A percentile compares a stretch with the other conserved stretches of the same genome.
Conservation (phyloP, 2,888 invertebrate genomes). For the Malthinus flaveolus region DNA sequence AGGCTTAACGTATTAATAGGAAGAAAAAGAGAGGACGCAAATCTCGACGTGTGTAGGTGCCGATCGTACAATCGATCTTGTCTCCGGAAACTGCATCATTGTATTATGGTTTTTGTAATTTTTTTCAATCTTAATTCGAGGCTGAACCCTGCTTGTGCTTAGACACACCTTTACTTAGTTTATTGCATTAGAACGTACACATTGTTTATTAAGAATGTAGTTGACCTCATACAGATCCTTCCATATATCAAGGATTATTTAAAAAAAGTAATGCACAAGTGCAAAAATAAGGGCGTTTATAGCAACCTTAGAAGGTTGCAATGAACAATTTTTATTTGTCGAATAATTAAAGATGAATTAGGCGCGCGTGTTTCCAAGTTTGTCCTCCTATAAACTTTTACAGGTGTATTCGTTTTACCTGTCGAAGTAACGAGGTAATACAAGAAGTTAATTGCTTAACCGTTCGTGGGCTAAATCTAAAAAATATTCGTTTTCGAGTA, state of each 20-base stretch:
- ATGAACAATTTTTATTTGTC: background rate
- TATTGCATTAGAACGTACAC: slow-evolving; percentile 28
- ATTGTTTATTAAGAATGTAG: slow-evolving; percentile 30
- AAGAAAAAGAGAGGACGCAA: background rate
- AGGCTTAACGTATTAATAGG: slow-evolving; percentile 7
- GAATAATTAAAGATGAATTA: background rate
- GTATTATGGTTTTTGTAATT: slow-evolving; percentile 5
- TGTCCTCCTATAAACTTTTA: background rate
- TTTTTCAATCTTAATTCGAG: slow-evolving; percentile 9
- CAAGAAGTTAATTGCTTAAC: slow-evolving; percentile 12
- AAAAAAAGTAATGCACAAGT: slow-evolving; percentile 18
- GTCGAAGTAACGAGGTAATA: slow-evolving; percentile 9
- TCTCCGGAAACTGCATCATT: slow-evolving; percentile 13
- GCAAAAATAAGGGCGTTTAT: background rate
- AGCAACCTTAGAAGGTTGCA: background rate
- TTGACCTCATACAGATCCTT: slow-evolving; percentile 26
- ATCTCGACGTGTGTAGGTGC: slow-evolving; percentile 6
- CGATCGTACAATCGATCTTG: slow-evolving; percentile 8
- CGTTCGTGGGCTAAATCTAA: background rate
- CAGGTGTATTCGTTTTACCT: slow-evolving; percentile 23
- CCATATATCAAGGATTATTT: slow-evolving; percentile 24
- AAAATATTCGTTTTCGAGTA: background rate
- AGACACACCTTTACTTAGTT: slow-evolving; percentile 26
- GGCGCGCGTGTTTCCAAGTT: background rate
- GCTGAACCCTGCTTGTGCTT: slow-evolving; percentile 1